phyloP scores from a whole-genome alignment of 2,888 invertebrate species.

The Hipparchia sbordonii region DNA sequence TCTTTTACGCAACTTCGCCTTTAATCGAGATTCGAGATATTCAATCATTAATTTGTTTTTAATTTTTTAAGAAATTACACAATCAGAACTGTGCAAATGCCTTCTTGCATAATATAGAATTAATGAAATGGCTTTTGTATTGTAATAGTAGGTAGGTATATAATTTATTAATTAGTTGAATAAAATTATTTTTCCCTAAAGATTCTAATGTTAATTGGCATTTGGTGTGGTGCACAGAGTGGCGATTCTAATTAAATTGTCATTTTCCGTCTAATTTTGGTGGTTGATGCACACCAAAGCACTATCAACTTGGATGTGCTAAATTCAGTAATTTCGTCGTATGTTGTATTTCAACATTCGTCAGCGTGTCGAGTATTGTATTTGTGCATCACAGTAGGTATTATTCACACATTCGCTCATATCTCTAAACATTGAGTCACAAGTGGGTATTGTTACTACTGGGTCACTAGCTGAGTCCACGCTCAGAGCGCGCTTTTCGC shows the following conservation, averaged over 20 bases:
- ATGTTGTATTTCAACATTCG: constrained; percentile 10
- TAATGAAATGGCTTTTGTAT: neutral
- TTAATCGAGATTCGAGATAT: neutral
- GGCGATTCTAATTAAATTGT: too few relatives aligned
- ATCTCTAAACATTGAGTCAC: constrained; percentile 10
- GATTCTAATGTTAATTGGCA: too few relatives aligned
- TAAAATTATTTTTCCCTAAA: too few relatives aligned
- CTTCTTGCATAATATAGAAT: neutral
- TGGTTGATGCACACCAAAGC: too few relatives aligned
- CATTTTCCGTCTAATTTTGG: too few relatives aligned
- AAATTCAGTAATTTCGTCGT: neutral
- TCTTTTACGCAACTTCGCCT: neutral
- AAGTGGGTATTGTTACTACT: neutral
- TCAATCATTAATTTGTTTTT: neutral
- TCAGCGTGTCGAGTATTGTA: constrained; percentile 1
- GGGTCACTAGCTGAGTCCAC: neutral
- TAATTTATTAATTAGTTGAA: too few relatives aligned
- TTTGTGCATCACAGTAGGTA: neutral
- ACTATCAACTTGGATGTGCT: neutral
- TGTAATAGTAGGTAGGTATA: too few relatives aligned
- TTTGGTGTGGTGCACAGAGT: too few relatives aligned
- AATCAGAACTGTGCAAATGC: neutral
- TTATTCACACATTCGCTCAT: neutral
- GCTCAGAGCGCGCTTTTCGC: neutral
- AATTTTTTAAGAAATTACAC: neutral